Evolutionary conservation across 2,888 invertebrate species (phyloP), one percentile per base, ranked within the genome.

Genomic region (Mimas tiliae): DNA sequence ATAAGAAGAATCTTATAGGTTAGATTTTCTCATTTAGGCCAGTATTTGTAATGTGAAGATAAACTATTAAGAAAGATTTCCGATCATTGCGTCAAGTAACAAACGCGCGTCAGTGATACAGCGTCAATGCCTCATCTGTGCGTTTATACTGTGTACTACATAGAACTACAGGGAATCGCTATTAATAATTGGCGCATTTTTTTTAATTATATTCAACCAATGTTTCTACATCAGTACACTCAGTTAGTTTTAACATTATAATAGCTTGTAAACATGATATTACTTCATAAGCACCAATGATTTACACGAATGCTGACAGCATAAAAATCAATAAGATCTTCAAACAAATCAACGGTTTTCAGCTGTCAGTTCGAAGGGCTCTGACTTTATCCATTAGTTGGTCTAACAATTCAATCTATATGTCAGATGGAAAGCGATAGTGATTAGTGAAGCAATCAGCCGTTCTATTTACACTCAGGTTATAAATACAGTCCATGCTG

Each of bases 371-470:
- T 0, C 7, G 0, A 38, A 42, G 19, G 19, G 19, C 19, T 38
- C n/a, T 12, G 58, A 58, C 42, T 42, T 42, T 19, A 58, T 58
- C 58, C 58, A 58, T 58, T 58, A 58, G 58, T 14, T 33, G 52
- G 19, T 55, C 45, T 53, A 52, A 51, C 63, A 48, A 64, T 68
- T 53, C 62, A 66, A 64, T 64, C 67, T 67, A 70, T 66, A 65
- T 67, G 65, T 69, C 66, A 55, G 70, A 74, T 69, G 63, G 71
- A 69, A 71, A 74, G 73, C 67, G 72, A 74, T 78, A 74, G 74
- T 78, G 75, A 78, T 78, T 74, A 76, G 82, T 83, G 76, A 75
- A 77, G 76, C 84, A 84, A 80, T 82, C 78, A 80, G 74, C 69
- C 70, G 76, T 63, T 75, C 82, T 83, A 81, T 82, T 82, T 82